Evolutionary conservation across 2,797 vertebrate species (phyloP), one percentile per base, ranked within the genome.

Genomic region (Muraenolepis orangiensis): DNA sequence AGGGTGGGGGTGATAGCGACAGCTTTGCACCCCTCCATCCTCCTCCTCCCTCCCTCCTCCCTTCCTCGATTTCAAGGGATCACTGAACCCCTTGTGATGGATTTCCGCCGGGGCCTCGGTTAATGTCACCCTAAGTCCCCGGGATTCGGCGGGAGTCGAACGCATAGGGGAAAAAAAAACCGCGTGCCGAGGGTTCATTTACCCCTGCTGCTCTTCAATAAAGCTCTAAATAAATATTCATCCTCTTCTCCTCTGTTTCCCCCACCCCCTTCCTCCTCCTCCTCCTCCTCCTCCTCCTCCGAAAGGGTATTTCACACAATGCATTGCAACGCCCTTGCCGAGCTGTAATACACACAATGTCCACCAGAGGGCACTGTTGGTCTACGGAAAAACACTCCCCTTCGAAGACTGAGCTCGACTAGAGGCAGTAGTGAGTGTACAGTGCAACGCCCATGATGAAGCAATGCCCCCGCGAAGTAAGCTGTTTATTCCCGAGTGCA

Each of bases 361-460:
- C 42, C 42, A 46, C 42, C 2, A 46, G 42, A 46, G 42, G 42
- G 42, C 42, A 46, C 2, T 46, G 3, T 13, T 46, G 42, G 42
- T 46, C 18, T 16, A 46, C 42, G 42, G 42, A 46, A 46, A 34
- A 46, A 34, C 32, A 8, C 2, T 2, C 23, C 66, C n/a, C n/a
- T n/a, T n/a, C n/a, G n/a, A n/a, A n/a, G n/a, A n/a, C n/a, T n/a
- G n/a, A n/a, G n/a, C n/a, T n/a, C n/a, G n/a, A n/a, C n/a, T n/a
- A n/a, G n/a, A n/a, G 90, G 89, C 89, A 91, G 81, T 87, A 76
- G 81, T n/a, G n/a, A 30, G 67, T 85, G 84, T 16, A 73, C 80
- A 90, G 18, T 10, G 68, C 74, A 42, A 26, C 0, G 13, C 0
- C 31, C 36, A 36, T 57, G 68, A 66, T 80, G 86, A 82, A 83